These are phyloP conservation scores for Urosaurus nigricauda DNA, from an alignment of 2,797 vertebrate genomes.

Conservation along the genomic window DNA sequence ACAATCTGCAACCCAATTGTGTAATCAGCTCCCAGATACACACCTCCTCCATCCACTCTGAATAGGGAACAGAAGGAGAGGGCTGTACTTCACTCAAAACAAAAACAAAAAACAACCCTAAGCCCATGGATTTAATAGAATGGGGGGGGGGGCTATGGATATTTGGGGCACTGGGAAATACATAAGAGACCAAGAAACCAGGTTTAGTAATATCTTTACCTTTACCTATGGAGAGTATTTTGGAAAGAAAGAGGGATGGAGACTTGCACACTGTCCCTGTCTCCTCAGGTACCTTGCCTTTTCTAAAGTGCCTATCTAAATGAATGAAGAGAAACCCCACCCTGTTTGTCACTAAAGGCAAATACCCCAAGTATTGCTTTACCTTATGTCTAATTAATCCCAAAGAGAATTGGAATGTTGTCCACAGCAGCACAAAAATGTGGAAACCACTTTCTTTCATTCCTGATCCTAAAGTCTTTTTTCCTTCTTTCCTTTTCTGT, in stretches of 20 bases:
- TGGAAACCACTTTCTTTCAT: too few relatives aligned
- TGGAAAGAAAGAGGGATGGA: background rate
- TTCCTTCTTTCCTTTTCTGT: too few relatives aligned
- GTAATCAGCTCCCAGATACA: background rate
- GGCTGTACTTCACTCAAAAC: background rate
- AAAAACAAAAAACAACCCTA: background rate
- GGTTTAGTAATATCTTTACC: background rate
- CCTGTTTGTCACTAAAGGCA: too few relatives aligned
- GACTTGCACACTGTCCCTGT: background rate
- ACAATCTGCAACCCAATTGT: slow-evolving; percentile 10
- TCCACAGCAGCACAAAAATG: too few relatives aligned
- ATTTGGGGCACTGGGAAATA: background rate
- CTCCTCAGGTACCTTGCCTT: background rate
- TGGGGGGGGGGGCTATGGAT: background rate
- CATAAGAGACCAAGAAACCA: background rate
- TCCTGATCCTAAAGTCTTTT: too few relatives aligned
- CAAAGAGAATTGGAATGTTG: too few relatives aligned
- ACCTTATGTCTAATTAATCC: too few relatives aligned
- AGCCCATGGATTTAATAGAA: background rate
- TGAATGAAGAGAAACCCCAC: background rate
- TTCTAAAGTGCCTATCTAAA: background rate
- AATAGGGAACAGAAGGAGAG: background rate
- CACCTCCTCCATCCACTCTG: too few relatives aligned
- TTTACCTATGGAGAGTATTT: background rate
- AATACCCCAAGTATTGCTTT: too few relatives aligned